phyloP scores from a whole-genome alignment of 2,888 invertebrate genomes.

The Drosophila maculinotata region DNA sequence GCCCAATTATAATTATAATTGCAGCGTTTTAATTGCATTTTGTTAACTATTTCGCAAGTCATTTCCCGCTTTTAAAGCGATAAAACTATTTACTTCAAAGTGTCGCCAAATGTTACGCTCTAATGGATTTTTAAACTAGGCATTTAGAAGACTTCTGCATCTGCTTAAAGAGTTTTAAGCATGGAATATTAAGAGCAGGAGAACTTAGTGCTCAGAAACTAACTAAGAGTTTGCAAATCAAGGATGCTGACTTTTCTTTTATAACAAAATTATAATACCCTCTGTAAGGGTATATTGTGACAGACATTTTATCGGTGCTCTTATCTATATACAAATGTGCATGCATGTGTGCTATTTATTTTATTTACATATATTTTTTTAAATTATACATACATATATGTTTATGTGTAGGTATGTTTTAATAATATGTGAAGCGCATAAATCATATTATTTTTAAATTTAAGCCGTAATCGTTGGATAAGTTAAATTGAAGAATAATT shows the following conservation, averaged over 20 bases:
- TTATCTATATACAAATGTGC: too few relatives aligned
- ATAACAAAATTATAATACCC: too few relatives aligned
- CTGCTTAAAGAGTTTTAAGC: not conserved
- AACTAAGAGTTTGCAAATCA: too few relatives aligned
- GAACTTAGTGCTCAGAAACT: not conserved
- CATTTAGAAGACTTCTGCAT: constrained; percentile 4
- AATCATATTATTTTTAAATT: not conserved
- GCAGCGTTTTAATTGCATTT: constrained; percentile 79
- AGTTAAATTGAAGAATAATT: constrained; percentile 12
- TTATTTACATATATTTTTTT: not conserved
- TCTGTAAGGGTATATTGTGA: too few relatives aligned
- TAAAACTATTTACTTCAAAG: constrained; percentile 54
- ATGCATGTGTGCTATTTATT: too few relatives aligned
- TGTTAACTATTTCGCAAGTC: constrained; percentile 68
- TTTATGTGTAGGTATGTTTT: not conserved
- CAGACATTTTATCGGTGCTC: too few relatives aligned
- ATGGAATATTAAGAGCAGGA: not conserved
- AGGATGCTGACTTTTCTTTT: too few relatives aligned
- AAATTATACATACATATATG: not conserved
- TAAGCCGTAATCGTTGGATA: not conserved
- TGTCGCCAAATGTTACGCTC: constrained; percentile 55
- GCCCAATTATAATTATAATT: constrained; percentile 76
- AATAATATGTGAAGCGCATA: constrained; percentile 6
- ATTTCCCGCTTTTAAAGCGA: constrained; percentile 62
- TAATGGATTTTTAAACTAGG: constrained; percentile 39